Evolutionary conservation across 2,797 vertebrate genomes (phyloP), one percentile per base, ranked within the genome.

Genomic region (Enteromius unitaeniatus): DNA sequence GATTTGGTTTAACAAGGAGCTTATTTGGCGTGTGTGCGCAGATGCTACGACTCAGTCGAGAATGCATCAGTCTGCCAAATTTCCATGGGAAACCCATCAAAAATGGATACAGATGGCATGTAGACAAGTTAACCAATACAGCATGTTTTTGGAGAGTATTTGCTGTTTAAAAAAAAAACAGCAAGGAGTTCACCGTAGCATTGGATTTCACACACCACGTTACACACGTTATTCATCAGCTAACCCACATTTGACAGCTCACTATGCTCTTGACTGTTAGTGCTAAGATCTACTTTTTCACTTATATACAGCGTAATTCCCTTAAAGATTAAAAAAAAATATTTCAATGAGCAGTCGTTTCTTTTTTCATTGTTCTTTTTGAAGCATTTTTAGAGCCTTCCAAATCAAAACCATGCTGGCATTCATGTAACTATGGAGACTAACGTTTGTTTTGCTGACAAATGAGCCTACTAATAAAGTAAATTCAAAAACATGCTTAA

Each of bases 1-100:
- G 90, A 92, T 91, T 93, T 90, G 89, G 86, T 90, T 93, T 93
- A 92, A 93, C 91, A 90, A 92, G 92, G 86, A 91, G 87, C 88
- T 86, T 90, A 81, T 91, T 89, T 88, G 82, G 62, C 77, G 75
- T 67, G 86, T 81, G 89, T n/a, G 78, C 81, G 86, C 53, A 37
- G 88, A 64, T 82, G 74, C 23, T 75, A 80, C 14, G 6, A 82
- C 45, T 82, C 72, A 75, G 58, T 82, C 62, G 64, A 84, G 81
- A 75, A 88, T 47, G 28, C 26, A 47, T 80, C 42, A 28, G 55
- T 83, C 65, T 89, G 93, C 93, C 92, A 94, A 89, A 85, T 95
- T 93, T 94, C 90, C 93, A 93, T 92, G 89, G 91, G 90, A 93
- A 93, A 89, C 81, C 83, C 84, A 88, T 84, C 88, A 90, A 65